Evolutionary conservation across 2,113 vertebrate species (phyloP), one percentile per base, ranked within the genome.

Genomic region (Taxidea taxus): DNA sequence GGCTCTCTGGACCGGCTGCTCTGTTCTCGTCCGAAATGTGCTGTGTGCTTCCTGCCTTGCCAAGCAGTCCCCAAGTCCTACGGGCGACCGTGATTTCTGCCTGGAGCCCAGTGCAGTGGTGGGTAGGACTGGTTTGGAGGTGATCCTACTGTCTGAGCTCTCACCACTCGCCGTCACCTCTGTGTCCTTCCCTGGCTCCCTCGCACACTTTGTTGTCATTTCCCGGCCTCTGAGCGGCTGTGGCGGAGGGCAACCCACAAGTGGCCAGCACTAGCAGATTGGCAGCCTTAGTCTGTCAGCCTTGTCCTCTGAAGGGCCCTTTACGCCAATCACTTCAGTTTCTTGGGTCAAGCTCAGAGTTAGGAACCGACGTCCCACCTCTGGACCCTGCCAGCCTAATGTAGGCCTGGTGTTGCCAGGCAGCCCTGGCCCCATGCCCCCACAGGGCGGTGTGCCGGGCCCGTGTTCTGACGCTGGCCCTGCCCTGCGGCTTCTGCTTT

Each of bases 381-480:
- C 42, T 10, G 8, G n/a, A 23, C 51, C 29, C 27, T 0, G 0
- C 2, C 13, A 16, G 18, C 4, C 1, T 42, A 21, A 34, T 6
- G 15, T 31, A 37, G 60, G 37, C 16, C 80, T 47, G 51, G 62
- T 15, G 1, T 62, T 23, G 47, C 7, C 7, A 25, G 74, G 77
- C 1, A 39, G 15, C 4, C 44, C 18, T 31, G 23, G 49, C 27
- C 4, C 42, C 15, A 21, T 4, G 0, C 27, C 11, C 27, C 42
- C 13, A 7, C 29, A 11, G 44, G 62, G 72, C 16, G 9, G 4
- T 27, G 21, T 0, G 7, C 42, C 12, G n/a, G 47, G 25, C 64
- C 14, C 0, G 0, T 27, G 4, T 37, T 29, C 34, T 31, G 56
- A 25, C 4, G 42, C 29, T 10, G 83, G 44, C 18, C 29, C n/a